These are phyloP conservation scores for Dasyprocta punctata DNA, from an alignment of 2,113 vertebrate species.

Conservation along the genomic window DNA sequence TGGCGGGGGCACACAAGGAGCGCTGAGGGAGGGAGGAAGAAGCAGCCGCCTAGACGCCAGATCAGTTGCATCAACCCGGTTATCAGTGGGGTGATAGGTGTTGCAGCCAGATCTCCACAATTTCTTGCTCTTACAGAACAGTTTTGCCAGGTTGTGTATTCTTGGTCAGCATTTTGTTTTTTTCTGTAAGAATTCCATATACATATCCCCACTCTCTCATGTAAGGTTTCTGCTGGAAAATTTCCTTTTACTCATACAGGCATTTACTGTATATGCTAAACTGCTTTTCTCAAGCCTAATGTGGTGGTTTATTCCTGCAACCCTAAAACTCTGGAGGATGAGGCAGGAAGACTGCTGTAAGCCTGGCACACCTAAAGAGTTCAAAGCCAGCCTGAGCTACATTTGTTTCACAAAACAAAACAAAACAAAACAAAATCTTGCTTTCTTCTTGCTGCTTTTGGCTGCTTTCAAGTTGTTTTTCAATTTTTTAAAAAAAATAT, in stretches of 20 bases:
- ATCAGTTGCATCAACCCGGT: too few relatives aligned
- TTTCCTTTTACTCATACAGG: neutral
- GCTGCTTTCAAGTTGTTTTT: neutral
- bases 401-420: neutral
- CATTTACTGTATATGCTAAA: neutral
- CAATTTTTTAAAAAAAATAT: too few relatives aligned
- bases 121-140: neutral
- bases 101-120: neutral
- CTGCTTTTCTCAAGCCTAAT: neutral
- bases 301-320: neutral
- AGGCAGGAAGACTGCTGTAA: neutral
- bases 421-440: too few relatives aligned
- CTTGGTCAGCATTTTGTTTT: neutral
- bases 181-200: neutral
- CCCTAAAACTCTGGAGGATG: neutral
- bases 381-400: neutral
- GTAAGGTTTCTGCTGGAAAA: neutral
- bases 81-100: neutral
- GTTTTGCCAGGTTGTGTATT: neutral
- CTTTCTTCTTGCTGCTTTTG: neutral
- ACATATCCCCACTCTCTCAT: neutral
- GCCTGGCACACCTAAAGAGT: neutral
- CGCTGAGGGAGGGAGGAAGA: too few relatives aligned
- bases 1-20: too few relatives aligned
- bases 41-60: too few relatives aligned